Conservation (phyloP, 2,797 vertebrate species). For the Brotula barbata region DNA sequence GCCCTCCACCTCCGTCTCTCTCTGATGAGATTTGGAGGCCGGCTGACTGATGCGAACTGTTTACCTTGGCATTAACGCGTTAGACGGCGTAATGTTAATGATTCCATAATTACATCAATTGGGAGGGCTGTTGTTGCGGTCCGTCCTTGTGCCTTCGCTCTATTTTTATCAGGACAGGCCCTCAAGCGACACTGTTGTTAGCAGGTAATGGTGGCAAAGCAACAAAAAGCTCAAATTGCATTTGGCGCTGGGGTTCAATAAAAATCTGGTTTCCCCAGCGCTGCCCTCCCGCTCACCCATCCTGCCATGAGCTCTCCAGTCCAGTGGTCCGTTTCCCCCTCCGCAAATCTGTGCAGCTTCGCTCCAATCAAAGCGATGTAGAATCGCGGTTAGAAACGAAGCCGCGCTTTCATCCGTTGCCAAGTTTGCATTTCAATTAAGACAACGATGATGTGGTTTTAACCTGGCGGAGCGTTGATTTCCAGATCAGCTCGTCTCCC, state of each 20-base stretch:
- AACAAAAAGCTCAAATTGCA: conserved; percentile 68
- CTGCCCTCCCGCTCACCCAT: conserved; percentile 43
- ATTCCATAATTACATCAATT: conserved; percentile 47
- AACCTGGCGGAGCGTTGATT: conserved; percentile 52
- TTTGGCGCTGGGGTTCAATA: conserved; percentile 67
- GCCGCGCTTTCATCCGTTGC: conserved; percentile 18
- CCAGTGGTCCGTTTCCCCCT: conserved; percentile 12
- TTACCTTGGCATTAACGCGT: conserved; percentile 53
- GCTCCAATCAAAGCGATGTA: conserved; percentile 39
- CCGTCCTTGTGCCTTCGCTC: conserved; percentile 47
- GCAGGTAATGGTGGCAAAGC: conserved; percentile 67
- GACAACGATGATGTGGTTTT: conserved; percentile 48
- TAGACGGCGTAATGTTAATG: conserved; percentile 52
- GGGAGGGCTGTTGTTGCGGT: conserved; percentile 40
- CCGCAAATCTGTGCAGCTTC: conserved; percentile 39
- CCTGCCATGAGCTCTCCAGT: conserved; percentile 20
- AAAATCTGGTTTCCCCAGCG: conserved; percentile 60
- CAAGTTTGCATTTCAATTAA: conserved; percentile 56
- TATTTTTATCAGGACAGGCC: conserved; percentile 61
- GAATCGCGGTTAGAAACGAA: conserved; percentile 9
- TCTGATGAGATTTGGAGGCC: conserved; percentile 53
- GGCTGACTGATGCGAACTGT: conserved; percentile 48
- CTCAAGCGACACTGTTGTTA: conserved; percentile 51
- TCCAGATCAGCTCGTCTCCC: conserved; percentile 8
- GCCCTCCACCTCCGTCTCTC: conserved; percentile 44